Evolutionary conservation across 2,113 vertebrate species (phyloP).

Genomic region (Nerophis ophidion): DNA sequence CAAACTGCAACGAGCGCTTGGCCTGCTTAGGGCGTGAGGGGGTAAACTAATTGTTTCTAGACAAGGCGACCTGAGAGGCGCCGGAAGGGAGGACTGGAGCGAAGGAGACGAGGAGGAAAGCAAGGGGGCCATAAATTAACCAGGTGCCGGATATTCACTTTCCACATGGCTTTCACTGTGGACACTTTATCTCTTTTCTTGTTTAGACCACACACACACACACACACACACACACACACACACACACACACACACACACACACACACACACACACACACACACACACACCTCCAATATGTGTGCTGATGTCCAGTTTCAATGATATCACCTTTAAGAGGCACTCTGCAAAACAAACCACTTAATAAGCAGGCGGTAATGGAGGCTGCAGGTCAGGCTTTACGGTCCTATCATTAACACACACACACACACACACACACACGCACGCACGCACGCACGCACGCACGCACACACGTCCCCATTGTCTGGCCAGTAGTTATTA

Average conservation of each 20-base stretch:
- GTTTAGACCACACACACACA: conserved; percentile 42
- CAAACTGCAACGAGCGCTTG: conserved; percentile 23
- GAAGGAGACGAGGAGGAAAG: conserved; percentile 44
- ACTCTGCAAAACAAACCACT: conserved; percentile 73
- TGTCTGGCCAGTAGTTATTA: conserved; percentile 65
- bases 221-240: conserved; percentile 24
- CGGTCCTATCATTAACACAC: conserved; percentile 64
- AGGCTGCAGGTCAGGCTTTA: conserved; percentile 62
- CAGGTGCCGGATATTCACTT: conserved; percentile 59
- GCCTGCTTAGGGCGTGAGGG: conserved; percentile 16
- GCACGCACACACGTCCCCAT: conserved; percentile 33
- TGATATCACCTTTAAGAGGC: conserved; percentile 60
- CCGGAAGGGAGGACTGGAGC: conserved; percentile 59
- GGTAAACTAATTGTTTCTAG: conserved; percentile 71
- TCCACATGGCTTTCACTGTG: conserved; percentile 45
- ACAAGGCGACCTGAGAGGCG: conserved; percentile 61
- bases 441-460: conserved; percentile 30
- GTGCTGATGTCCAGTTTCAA: conserved; percentile 61
- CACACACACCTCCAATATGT: conserved; percentile 31
- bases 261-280: conserved; percentile 39
- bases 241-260: background rate
- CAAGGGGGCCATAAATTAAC: conserved; percentile 49
- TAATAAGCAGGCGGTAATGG: conserved; percentile 68
- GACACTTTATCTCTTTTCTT: conserved; percentile 32
- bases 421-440: conserved; percentile 46